Evolutionary conservation across 2,888 invertebrate genomes (phyloP), one percentile per base, ranked within the genome.

Genomic region (Brachypalpus laphriformis): DNA sequence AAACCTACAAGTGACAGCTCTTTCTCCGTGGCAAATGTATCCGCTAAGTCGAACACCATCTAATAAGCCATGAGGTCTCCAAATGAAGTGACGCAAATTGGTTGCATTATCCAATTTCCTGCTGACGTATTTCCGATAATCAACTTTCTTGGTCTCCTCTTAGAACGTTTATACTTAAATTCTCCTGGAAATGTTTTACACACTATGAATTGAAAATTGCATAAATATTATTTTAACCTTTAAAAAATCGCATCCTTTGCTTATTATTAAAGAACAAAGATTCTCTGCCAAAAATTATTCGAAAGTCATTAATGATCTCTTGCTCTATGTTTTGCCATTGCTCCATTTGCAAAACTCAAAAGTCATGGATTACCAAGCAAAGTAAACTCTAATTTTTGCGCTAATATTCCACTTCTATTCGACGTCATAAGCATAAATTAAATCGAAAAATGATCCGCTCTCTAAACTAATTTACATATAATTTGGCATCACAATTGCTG

Each of bases 401-500:
- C 40, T 34, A 25, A 25, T 25, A 25, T 18, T 40, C 14, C 40
- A 14, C 51, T 40, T 14, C 40, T 6, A 9, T 40, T 54, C 7
- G 22, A 68, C 66, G 66, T 68, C 66, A 68, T 22, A 25, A 51
- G 18, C 66, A 68, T 68, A 68, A 68, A 68, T 68, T 68, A 68
- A 68, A 22, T 40, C 51, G 51, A 40, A 22, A 54, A 40, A 54
- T 11, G 9, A 49, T 37, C 20, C 49, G 4, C 28, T 49, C 28
- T 49, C 37, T 25, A 37, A 40, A 51, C 66, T 66, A 25, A 54
- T 66, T 66, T 40, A 51, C 34, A 51, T 51, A 40, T 51, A 37
- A 54, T 51, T 66, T 66, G 66, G 65, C 65, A 65, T 28, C 47
- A 45, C 45, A 45, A 45, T 42, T 28, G 42, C 42, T 42, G 25